Evolutionary conservation across 2,113 vertebrate genomes (phyloP).

Genomic region (Syngnathus floridae): DNA sequence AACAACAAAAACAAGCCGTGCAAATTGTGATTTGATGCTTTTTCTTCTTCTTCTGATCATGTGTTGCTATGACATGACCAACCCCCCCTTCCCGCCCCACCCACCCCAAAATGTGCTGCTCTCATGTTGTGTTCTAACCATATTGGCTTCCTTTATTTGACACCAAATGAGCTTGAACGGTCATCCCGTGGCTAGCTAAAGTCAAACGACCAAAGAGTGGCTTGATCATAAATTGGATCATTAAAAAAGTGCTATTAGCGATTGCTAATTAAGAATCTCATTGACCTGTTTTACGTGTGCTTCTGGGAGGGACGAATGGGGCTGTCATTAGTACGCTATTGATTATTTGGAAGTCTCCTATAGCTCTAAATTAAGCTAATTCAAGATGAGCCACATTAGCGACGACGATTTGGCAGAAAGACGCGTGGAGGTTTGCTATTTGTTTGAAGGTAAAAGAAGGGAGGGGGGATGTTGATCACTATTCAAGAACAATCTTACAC

Average conservation of each 20-base stretch:
- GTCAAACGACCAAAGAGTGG: slow-evolving; percentile 15
- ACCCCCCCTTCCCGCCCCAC: slow-evolving; percentile 26
- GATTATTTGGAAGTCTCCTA: not conserved
- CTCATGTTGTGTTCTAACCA: not conserved
- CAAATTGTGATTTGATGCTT: slow-evolving; percentile 58
- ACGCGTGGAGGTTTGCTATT: slow-evolving; percentile 25
- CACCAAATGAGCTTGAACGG: slow-evolving; percentile 8
- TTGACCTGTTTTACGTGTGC: slow-evolving; percentile 30
- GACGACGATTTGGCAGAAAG: slow-evolving; percentile 16
- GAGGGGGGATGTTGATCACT: slow-evolving; percentile 67
- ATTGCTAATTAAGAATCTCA: slow-evolving; percentile 20
- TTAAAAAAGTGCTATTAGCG: slow-evolving; percentile 17
- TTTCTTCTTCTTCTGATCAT: slow-evolving; percentile 47
- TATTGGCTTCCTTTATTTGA: not conserved
- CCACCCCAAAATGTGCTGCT: slow-evolving; percentile 22
- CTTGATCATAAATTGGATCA: slow-evolving; percentile 29
- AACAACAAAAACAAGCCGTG: slow-evolving; percentile 33
- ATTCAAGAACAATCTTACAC: slow-evolving; percentile 90
- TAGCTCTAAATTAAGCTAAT: slow-evolving; percentile 39
- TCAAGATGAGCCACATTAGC: slow-evolving; percentile 34
- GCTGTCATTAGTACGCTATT: not conserved
- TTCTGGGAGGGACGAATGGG: slow-evolving; percentile 32
- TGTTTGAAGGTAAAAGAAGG: slow-evolving; percentile 18
- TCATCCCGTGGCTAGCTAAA: slow-evolving; percentile 19
- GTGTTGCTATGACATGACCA: slow-evolving; percentile 42